Conservation (phyloP, 2,113 vertebrate genomes). For the Podarcis muralis region DNA sequence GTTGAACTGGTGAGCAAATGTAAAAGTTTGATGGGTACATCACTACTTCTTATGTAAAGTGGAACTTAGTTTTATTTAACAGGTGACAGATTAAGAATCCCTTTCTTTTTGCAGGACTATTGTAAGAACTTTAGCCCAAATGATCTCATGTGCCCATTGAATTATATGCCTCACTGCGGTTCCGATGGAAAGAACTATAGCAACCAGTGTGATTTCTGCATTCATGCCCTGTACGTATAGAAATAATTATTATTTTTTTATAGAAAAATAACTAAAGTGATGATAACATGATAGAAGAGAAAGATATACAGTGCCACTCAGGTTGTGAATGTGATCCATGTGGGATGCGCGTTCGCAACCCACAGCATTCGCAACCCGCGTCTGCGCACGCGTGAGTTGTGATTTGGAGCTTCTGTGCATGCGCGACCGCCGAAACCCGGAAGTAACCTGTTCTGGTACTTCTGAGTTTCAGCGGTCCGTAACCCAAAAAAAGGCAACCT, state of each 20-base stretch:
- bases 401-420: too few species aligned
- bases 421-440: too few species aligned
- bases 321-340: too few species aligned
- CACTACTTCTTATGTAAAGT: neutral
- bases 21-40: too few species aligned
- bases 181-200: constrained; percentile 68
- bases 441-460: too few species aligned
- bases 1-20: too few species aligned
- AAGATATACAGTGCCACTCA: neutral
- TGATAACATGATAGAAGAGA: neutral
- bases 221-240: constrained; percentile 63
- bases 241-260: neutral
- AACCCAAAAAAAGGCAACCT: too few species aligned
- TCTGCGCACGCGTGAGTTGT: too few species aligned
- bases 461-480: too few species aligned
- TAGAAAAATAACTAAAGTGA: neutral
- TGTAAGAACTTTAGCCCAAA: neutral
- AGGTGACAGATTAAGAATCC: neutral
- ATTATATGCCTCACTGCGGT: constrained; percentile 62
- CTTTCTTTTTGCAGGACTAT: constrained; percentile 32
- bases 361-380: too few species aligned
- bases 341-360: too few species aligned
- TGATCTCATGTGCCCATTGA: accelerated
- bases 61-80: neutral
- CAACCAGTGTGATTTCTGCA: constrained; percentile 60